Evolutionary conservation across 2,797 vertebrate genomes (phyloP), one percentile per base, ranked within the genome.

Genomic region (Ciconia nigra): DNA sequence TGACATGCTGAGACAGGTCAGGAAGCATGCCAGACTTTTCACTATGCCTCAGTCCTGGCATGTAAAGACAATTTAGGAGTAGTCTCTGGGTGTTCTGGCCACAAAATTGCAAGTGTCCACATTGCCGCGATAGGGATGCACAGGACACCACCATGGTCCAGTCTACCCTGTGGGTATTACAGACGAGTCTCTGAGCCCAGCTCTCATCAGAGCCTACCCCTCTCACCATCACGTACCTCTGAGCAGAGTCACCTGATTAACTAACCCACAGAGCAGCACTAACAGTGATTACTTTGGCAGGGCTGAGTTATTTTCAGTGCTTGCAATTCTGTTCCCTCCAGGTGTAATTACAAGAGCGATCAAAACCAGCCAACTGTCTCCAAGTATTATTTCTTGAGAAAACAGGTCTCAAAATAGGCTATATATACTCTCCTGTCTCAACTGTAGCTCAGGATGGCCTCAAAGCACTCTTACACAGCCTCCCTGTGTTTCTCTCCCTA

Each of bases 311-410:
- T 95, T 96, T 89, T 96, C 91, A 92, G 78, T 77, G 41, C 37
- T 65, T 77, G 63, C 61, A 94, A 83, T 92, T 96, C 86, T 95
- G 21, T 95, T 94, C 93, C 90, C 95, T 96, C 86, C 86, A 97
- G 81, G 88, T 93, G 78, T 93, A 97, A 96, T 96, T 96, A 92
- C 71, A 93, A 93, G 73, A 91, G 81, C 15, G 15, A 95, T 95
- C 90, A 97, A 96, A 96, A 85, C 42, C 83, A 94, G 73, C 71
- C 95, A 95, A 87, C 93, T 91, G 78, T 84, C 81, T 95, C 90
- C 57, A 74, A 83, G 81, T 89, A 93, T 62, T 95, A 96, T 85
- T 96, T 83, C 74, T 73, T 83, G 52, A 93, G 87, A 91, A 94
- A 96, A 89, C 29, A 76, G 89, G 77, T 86, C 85, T 94, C 1